Base-by-base conservation (phyloP, 2,888 invertebrate species). In the Synergus gifuensis region DNA sequence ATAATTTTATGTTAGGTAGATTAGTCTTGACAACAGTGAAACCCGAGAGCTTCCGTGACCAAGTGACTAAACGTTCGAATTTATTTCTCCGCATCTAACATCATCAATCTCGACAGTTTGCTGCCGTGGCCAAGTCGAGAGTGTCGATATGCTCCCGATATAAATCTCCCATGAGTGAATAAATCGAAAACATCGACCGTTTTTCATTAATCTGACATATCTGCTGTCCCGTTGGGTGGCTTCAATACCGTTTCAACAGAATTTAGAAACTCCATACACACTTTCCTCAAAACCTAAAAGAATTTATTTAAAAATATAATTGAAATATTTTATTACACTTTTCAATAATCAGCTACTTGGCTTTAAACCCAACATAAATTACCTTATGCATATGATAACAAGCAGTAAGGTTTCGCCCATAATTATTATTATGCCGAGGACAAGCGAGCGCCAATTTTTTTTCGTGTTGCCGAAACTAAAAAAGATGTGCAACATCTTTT, bases 21-120 rank as follows among this genome's bases (percentile, higher is more conserved):
- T 69, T 69, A 69, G 46, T 49, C 22, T 69, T 69, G 28, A 69
- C 69, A 49, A 69, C 28, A 69, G 49, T 54, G 49, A 69, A 69
- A 69, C 49, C 49, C 44, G 69, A 69, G 69, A 69, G 49, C 69
- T 69, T 69, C 69, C 69, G 69, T 69, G 46, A 28, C 46, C 49
- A 49, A 8, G 22, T 69, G 69, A 49, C 69, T 69, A 69, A 28
- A 28, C 28, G 22, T 14, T 69, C 22, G 49, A 49, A 69, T 69
- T 69, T 69, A 69, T 69, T 69, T 69, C 49, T 22, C 12, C 28
- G 66, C 28, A 36, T 69, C 69, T 36, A 28, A 28, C 49, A 69
- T 54, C 69, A 69, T 69, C 22, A 69, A 69, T 69, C 69, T 22
- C 11, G 62, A 22, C 46, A 46, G 18, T 40, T 64, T 40, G 42